Percentiles rank a stretch among this genome's conserved stretches.
These are phyloP conservation scores for Microctonus hyperodae DNA, from an alignment of 2,888 invertebrate genomes.

Conservation along the genomic window DNA sequence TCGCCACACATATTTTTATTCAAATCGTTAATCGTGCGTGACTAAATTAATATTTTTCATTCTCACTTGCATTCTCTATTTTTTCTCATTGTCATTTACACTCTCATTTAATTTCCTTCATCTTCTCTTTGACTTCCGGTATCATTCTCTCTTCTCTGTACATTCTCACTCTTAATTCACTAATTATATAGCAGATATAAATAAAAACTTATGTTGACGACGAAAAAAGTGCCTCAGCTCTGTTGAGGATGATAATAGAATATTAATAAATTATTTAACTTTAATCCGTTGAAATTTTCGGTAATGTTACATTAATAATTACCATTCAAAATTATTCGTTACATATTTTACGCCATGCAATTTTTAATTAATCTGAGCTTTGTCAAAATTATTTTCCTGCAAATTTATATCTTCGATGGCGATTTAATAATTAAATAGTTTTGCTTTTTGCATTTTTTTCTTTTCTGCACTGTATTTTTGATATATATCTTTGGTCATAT, in stretches of 20 bases:
- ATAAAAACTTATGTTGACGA: neutral
- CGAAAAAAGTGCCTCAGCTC: neutral
- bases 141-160: conserved; percentile 15
- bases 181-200: neutral
- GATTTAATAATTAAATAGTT: too few relatives aligned
- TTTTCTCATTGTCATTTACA: too few relatives aligned
- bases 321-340: neutral
- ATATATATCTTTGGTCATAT: too few relatives aligned
- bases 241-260: neutral
- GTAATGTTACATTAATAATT: neutral
- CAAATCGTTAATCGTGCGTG: neutral
- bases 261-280: neutral
- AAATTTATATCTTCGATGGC: too few relatives aligned
- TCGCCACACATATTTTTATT: neutral
- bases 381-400: neutral
- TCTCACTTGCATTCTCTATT: neutral
- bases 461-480: too few relatives aligned
- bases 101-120: neutral
- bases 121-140: neutral
- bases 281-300: neutral
- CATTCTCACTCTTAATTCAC: neutral
- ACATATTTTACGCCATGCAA: neutral
- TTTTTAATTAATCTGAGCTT: neutral
- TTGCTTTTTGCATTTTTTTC: too few relatives aligned
- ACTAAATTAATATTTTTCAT: neutral